phyloP scores from a whole-genome alignment of 2,113 vertebrate genomes.

The Epinephelus fuscoguttatus region DNA sequence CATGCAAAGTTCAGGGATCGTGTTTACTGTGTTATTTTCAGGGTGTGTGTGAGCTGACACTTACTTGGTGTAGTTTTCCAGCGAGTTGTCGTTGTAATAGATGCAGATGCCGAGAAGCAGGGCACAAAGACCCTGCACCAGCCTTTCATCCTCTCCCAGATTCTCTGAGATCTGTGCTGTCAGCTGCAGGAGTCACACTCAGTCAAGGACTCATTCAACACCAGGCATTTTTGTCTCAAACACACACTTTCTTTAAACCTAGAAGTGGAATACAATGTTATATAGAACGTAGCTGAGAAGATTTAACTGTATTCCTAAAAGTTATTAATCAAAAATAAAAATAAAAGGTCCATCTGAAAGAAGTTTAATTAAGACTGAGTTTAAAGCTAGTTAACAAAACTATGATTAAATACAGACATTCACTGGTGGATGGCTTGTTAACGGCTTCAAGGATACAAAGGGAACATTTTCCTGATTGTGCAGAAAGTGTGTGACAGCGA shows the following conservation, averaged over 20 bases:
- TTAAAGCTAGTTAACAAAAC: not conserved
- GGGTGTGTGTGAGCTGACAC: constrained; percentile 19
- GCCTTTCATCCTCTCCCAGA: constrained; percentile 95
- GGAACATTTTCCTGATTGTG: constrained; percentile 97
- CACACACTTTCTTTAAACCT: not conserved
- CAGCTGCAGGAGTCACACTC: constrained; percentile 85
- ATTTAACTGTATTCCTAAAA: not conserved
- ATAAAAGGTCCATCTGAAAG: not conserved
- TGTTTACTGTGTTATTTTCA: not conserved
- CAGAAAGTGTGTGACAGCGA: constrained; percentile 97
- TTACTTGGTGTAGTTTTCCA: constrained; percentile 96
- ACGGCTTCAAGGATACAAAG: constrained; percentile 93
- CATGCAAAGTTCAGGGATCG: too few species aligned
- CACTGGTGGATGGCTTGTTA: not conserved
- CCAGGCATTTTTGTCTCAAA: not conserved
- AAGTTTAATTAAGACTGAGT: not conserved
- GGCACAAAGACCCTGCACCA: constrained; percentile 96
- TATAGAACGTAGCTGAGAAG: not conserved
- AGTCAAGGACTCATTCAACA: constrained; percentile 83
- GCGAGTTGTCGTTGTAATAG: constrained; percentile 98
- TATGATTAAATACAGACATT: not conserved
- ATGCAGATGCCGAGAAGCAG: constrained; percentile 97
- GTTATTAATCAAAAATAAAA: not conserved
- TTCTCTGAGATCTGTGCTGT: constrained; percentile 99
- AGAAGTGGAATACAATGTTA: not conserved